Percentiles rank a stretch among this genome's conserved stretches.
Evolutionary conservation across 2,797 vertebrate species (phyloP).

Genomic region (Helarctos malayanus): DNA sequence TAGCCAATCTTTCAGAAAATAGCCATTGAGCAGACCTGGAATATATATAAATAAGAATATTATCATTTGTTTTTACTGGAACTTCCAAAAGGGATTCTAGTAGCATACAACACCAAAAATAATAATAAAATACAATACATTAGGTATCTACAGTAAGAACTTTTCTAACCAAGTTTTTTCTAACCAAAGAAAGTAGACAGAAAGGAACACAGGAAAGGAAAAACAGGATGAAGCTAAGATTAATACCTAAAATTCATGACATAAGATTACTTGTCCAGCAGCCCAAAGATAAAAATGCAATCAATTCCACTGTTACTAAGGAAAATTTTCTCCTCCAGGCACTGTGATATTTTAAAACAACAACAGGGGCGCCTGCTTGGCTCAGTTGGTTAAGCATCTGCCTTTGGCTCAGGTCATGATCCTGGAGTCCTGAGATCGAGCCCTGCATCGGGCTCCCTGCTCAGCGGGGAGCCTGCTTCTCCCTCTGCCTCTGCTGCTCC

Average conservation of each 20-base stretch:
- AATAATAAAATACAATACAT: neutral
- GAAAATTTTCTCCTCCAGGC: neutral
- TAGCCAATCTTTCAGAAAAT: conserved; percentile 38
- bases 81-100: neutral
- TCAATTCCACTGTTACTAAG: neutral
- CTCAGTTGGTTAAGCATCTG: no score
- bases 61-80: conserved; percentile 20
- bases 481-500: no score
- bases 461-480: no score
- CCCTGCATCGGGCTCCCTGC: no score
- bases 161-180: neutral
- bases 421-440: no score
- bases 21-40: neutral
- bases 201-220: conserved; percentile 15
- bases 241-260: conserved; percentile 28
- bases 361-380: no score
- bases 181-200: neutral
- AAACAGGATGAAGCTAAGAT: neutral
- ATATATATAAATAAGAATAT: conserved; percentile 12
- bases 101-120: neutral
- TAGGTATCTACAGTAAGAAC: neutral
- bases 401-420: no score
- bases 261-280: neutral
- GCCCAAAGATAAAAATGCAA: neutral
- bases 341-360: neutral